Base-by-base conservation (phyloP, 2,797 vertebrate genomes). In the Pachyuromys duprasi region DNA sequence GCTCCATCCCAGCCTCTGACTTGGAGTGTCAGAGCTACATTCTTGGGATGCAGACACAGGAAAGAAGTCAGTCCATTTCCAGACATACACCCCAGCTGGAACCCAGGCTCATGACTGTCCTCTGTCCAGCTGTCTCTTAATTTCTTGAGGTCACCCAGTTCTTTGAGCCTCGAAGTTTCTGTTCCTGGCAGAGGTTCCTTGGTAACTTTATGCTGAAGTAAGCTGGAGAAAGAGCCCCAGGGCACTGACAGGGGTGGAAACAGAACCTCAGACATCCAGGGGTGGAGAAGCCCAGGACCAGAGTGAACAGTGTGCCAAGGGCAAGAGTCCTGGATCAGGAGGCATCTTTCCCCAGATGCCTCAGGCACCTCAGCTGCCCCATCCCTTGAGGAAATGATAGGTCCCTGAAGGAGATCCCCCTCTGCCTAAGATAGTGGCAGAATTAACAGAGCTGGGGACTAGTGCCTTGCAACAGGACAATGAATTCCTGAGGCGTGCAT, bases 161-260 rank as follows among this genome's bases (percentile, higher is more conserved):
- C 60, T 86, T 42, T 57, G 76, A 53, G 62, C 53, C 62, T 74
- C 9, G 20, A 33, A 74, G 74, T 49, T 39, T 74, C 81, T 82
- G 83, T 33, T 67, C 49, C 69, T 17, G 15, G 82, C 0, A 5
- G 9, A 13, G 39, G 13, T 42, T 17, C 24, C 62, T 53, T 1
- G 5, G 78, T 2, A 36, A 55, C 12, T 62, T 8, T 26, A 28
- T 1, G 5, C 18, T 8, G 57, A 15, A 0, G 36, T 12, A 31
- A 45, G 60, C 79, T 28, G 18, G 36, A 63, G 18, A 63, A 14
- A 55, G 22, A n/a, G 20, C 14, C 55, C 42, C 0, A 2, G 24
- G 42, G 74, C 8, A 9, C 75, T 31, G 69, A 86, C 45, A 39
- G 24, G 0, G 0, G 0, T 24, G 1, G 0, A 6, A 45, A 13